Conservation (phyloP, 2,113 vertebrate species). For the Phoenicopterus ruber region DNA sequence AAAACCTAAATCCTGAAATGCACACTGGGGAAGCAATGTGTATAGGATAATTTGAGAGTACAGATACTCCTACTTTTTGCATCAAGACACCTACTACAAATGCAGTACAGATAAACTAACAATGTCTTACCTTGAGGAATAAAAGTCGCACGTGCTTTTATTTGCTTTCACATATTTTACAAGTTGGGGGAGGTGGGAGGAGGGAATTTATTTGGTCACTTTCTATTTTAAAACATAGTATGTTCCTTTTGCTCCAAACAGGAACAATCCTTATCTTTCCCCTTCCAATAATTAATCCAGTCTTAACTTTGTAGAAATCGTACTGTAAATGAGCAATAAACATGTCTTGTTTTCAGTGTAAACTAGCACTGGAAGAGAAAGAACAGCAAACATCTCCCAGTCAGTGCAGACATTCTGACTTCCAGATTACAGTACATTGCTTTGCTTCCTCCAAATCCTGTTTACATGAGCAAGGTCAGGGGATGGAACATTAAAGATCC, state of each 20-base stretch:
- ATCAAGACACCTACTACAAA: neutral
- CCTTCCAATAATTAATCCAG: neutral
- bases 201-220: neutral
- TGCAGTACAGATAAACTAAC: neutral
- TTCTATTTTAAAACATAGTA: neutral
- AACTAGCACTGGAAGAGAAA: conserved; percentile 18
- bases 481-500: conserved; percentile 37
- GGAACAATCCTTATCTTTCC: neutral
- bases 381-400: conserved; percentile 14
- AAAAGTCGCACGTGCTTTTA: neutral
- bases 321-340: neutral
- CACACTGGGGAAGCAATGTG: neutral
- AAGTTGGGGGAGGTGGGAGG: neutral
- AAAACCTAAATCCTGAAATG: neutral
- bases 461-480: conserved; percentile 64
- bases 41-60: neutral
- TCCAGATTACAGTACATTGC: conserved; percentile 40
- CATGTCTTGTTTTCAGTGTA: neutral
- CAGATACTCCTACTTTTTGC: neutral
- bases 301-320: neutral
- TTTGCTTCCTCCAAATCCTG: conserved; percentile 58
- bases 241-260: neutral
- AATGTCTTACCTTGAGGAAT: neutral
- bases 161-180: neutral
- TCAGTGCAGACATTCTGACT: neutral